Evolutionary conservation across 2,797 vertebrate species (phyloP).

Genomic region (Melanotaenia pygmaea): DNA sequence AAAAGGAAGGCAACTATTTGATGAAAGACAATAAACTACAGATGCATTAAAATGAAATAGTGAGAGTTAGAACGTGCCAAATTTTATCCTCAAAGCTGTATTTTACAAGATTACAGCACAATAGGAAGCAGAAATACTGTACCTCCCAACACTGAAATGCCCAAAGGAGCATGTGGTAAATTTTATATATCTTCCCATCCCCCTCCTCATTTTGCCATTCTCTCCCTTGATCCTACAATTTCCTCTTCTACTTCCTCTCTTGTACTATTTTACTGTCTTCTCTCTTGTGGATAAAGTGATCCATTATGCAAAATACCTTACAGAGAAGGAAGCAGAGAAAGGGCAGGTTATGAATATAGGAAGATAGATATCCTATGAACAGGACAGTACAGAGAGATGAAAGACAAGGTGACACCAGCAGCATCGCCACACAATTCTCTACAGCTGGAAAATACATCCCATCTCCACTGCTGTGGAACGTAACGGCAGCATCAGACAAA

Average conservation of each 20-base stretch:
- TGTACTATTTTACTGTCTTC: slow-evolving; percentile 6
- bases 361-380: slow-evolving; percentile 38
- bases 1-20: slow-evolving; percentile 22
- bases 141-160: slow-evolving; percentile 18
- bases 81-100: background rate
- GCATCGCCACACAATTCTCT: slow-evolving; percentile 13
- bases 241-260: slow-evolving; percentile 9
- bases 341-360: slow-evolving; percentile 21
- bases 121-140: slow-evolving; percentile 7
- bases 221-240: slow-evolving; percentile 28
- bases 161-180: slow-evolving; percentile 29
- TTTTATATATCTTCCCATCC: slow-evolving; percentile 50
- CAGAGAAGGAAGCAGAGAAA: slow-evolving; percentile 21
- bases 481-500: slow-evolving; percentile 47
- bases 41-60: slow-evolving; percentile 14
- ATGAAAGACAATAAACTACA: slow-evolving; percentile 11
- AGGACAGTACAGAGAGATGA: slow-evolving; percentile 25
- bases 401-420: slow-evolving; percentile 37
- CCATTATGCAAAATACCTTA: slow-evolving; percentile 47
- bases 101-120: slow-evolving; percentile 7
- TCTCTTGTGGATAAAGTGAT: slow-evolving; percentile 49
- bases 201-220: slow-evolving; percentile 44
- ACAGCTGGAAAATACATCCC: slow-evolving; percentile 41
- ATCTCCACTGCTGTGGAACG: slow-evolving; percentile 49
- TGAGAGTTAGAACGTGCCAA: background rate